A percentile compares a stretch with the other conserved stretches of the same genome.
Conservation (phyloP, 1,140 invertebrate genomes). For the Orussus abietinus region DNA sequence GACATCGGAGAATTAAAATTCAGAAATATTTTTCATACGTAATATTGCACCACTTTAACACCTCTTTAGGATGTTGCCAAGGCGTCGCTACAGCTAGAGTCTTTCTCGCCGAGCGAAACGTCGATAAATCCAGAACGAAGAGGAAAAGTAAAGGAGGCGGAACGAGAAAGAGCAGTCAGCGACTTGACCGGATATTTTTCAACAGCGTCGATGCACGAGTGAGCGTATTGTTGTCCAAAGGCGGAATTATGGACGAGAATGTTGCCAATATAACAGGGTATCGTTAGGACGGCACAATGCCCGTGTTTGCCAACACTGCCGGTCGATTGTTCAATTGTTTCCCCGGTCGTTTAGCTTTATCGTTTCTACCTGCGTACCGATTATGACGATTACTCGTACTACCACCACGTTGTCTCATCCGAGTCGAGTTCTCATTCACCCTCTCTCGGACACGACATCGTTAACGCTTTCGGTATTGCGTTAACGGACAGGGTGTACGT, state of each 20-base stretch:
- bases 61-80: too few species aligned
- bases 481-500: too few species aligned
- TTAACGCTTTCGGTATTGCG: too few species aligned
- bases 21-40: too few species aligned
- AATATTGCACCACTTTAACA: too few species aligned
- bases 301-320: constrained; percentile 34
- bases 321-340: constrained; percentile 37
- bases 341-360: constrained; percentile 22
- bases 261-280: constrained; percentile 35
- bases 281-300: constrained; percentile 42
- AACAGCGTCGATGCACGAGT: constrained; percentile 22
- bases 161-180: constrained; percentile 5
- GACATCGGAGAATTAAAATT: too few species aligned
- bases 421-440: too few species aligned
- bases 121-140: too few species aligned
- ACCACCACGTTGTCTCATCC: neutral
- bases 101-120: too few species aligned
- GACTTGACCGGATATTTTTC: constrained; percentile 34
- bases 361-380: constrained; percentile 17
- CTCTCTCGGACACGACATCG: too few species aligned
- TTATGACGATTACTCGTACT: neutral
- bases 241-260: constrained; percentile 22
- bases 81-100: too few species aligned
- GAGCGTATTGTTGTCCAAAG: constrained; percentile 33
- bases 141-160: constrained; percentile 2